Evolutionary conservation across 2,888 invertebrate species (phyloP), one percentile per base, ranked within the genome.

Genomic region (Trissolcus japonicus): DNA sequence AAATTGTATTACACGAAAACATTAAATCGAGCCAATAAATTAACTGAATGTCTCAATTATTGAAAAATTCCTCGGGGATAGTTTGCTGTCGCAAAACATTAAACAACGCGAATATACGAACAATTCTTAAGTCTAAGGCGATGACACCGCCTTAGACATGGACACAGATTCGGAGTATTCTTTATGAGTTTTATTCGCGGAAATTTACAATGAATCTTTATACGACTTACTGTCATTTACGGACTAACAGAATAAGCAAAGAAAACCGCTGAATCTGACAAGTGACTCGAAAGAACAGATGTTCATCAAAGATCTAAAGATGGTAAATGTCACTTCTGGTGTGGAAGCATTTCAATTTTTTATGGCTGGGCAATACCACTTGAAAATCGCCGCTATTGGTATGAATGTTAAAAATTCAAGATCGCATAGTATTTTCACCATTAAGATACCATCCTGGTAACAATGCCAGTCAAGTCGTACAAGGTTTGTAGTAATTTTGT

Each of bases 151-250:
- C 6, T 25, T 25, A 4, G 25, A 35, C 6, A 35, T 19, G 19
- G 29, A 35, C 6, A 35, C 35, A 7, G 82, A 85, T 57, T 83
- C 82, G 2, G 80, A 84, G 29, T 89, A 87, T 65, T 89, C 90
- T 29, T 90, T 95, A 0, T 96, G 97, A 97, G 93, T 98, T 0
- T 96, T 96, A 0, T 97, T 96, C 89, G 94, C 94, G 0, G 98
- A 98, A 88, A 95, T 98, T 29, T 98, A 98, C 87, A 98, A 98
- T 86, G 98, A 98, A 87, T 91, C 92, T 0, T 93, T 97, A 2
- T 95, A 93, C 84, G 98, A 98, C 88, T 90, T 98, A 16, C 88
- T 98, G 14, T 92, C 84, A 0, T 29, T 9, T 11, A 87, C 84
- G 55, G 89, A 86, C 19, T 84, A 83, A 56, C 85, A 86, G 13